A percentile compares a stretch with the other conserved stretches of the same genome.
Conservation (phyloP, 2,888 invertebrate genomes). For the Hydropsyche betteni region DNA sequence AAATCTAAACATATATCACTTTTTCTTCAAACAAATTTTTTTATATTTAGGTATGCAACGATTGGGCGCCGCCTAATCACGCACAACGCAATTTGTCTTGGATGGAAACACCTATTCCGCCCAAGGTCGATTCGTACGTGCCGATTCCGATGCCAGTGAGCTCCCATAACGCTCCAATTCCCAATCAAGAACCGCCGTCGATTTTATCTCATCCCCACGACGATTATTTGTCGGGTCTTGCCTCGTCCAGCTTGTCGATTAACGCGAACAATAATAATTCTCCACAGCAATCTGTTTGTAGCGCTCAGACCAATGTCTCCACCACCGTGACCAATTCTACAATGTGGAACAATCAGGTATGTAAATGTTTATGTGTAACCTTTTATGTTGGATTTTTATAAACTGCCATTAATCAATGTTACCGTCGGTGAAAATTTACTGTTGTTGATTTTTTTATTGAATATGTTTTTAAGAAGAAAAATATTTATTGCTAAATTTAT, state of each 20-base stretch:
- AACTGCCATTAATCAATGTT: too few species aligned
- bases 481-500: too few species aligned
- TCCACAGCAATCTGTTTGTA: background rate
- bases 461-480: too few species aligned
- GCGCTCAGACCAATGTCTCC: background rate
- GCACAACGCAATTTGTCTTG: background rate
- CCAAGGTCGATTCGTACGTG: background rate
- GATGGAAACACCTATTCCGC: background rate
- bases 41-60: background rate
- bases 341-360: slow-evolving; percentile 6
- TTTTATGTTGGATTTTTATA: too few species aligned
- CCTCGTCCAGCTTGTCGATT: background rate
- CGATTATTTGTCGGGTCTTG: background rate
- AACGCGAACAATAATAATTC: background rate
- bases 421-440: too few species aligned
- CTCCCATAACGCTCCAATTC: background rate
- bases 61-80: background rate
- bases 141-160: slow-evolving; percentile 17
- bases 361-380: background rate
- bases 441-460: too few species aligned
- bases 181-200: background rate
- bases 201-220: slow-evolving; percentile 4
- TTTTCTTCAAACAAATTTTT: background rate
- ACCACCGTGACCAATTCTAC: background rate
- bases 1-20: background rate